phyloP scores from a whole-genome alignment of 2,113 vertebrate genomes.

The Callocephalon fimbriatum region DNA sequence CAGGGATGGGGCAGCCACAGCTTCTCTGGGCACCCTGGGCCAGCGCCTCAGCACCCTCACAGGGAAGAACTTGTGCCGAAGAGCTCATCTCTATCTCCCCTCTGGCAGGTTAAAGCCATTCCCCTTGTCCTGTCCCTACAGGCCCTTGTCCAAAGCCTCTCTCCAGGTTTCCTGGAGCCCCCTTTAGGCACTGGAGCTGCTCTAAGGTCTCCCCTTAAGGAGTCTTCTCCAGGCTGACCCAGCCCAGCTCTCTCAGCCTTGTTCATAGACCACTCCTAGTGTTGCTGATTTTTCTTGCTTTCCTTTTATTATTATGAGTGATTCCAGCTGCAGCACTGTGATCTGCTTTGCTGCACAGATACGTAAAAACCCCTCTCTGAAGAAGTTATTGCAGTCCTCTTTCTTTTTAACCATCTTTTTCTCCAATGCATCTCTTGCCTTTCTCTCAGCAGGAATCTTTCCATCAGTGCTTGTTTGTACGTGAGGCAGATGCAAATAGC shows the following conservation, averaged over 20 bases:
- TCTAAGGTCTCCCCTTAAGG: not conserved
- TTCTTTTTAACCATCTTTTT: not conserved
- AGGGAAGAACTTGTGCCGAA: no score
- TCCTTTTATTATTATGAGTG: not conserved
- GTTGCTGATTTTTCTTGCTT: not conserved
- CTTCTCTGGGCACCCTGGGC: no score
- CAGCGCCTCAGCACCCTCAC: no score
- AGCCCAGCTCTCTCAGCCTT: not conserved
- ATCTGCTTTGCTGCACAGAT: not conserved
- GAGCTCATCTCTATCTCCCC: no score
- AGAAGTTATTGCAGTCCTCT: not conserved
- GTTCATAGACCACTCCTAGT: not conserved
- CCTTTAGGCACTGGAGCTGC: not conserved
- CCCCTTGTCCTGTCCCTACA: no score
- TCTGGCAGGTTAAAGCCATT: no score
- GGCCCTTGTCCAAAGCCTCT: no score
- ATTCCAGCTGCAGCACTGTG: not conserved
- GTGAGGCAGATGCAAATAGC: constrained; percentile 41
- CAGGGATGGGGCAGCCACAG: no score
- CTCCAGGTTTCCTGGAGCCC: no score
- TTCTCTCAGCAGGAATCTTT: not conserved
- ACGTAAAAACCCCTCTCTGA: not conserved
- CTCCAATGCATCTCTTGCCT: not conserved
- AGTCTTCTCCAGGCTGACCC: not conserved
- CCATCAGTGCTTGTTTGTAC: not conserved